Conservation (phyloP, 2,797 vertebrate species). For the Labeo calbasu region DNA sequence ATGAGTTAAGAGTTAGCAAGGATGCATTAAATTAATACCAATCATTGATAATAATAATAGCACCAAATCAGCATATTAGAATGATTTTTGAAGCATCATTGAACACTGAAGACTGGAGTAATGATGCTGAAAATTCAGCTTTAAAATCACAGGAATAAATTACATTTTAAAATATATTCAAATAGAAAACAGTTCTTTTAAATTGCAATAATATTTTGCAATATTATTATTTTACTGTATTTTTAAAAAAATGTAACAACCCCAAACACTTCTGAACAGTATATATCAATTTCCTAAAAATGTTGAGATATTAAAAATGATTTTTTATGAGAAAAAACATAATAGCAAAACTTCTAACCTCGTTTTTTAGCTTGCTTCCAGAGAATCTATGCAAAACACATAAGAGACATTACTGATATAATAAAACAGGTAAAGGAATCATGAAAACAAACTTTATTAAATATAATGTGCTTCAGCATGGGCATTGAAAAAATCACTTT, state of each 20-base stretch:
- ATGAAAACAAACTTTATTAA: background rate
- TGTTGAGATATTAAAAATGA: background rate
- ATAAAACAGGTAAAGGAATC: background rate
- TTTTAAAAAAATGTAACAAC: background rate
- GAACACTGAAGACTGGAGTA: background rate
- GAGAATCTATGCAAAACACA: slow-evolving; percentile 87
- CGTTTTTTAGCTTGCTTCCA: slow-evolving; percentile 96
- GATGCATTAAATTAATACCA: background rate
- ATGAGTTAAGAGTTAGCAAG: background rate
- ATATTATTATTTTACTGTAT: background rate
- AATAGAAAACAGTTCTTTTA: background rate
- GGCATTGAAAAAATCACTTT: background rate
- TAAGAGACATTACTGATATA: slow-evolving; percentile 24
- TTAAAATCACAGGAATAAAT: background rate
- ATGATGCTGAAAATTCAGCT: background rate
- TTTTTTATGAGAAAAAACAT: background rate
- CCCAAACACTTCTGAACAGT: background rate
- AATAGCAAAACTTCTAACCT: slow-evolving; percentile 78
- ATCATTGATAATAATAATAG: background rate
- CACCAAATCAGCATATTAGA: background rate
- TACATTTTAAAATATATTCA: background rate
- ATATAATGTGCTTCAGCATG: background rate
- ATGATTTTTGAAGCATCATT: background rate
- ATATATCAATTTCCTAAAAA: background rate
- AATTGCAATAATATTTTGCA: background rate